Percentiles rank a stretch among this genome's conserved stretches.
phyloP scores from a whole-genome alignment of 2,888 invertebrate genomes.

The Branchipolynoe longqiensis region DNA sequence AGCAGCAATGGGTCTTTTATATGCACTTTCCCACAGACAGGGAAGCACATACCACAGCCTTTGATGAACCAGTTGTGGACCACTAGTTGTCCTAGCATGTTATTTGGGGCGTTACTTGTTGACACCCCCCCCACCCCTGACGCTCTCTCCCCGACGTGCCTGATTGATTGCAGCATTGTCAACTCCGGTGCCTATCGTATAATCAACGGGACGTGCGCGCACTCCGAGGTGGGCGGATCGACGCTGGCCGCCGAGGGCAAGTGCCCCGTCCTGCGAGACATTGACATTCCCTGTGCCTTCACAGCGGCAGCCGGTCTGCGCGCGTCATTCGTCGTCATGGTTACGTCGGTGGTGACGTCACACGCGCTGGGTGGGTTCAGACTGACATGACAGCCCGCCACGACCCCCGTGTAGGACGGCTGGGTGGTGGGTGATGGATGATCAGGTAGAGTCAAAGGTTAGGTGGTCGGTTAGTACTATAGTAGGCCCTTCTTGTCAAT shows the following conservation, averaged over 20 bases:
- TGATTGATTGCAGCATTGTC: constrained; percentile 78
- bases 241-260: constrained; percentile 78
- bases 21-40: too few species aligned
- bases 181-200: constrained; percentile 82
- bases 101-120: too few species aligned
- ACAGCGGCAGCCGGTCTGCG: constrained; percentile 22
- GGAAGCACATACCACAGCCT: too few species aligned
- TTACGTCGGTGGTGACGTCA: background rate
- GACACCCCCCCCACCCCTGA: too few species aligned
- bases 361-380: background rate
- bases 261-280: constrained; percentile 78
- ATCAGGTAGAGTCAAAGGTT: too few species aligned
- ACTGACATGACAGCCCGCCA: constrained; percentile 6
- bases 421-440: too few species aligned
- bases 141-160: too few species aligned
- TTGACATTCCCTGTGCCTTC: constrained; percentile 72
- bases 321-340: background rate
- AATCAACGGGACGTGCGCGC: constrained; percentile 82
- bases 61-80: too few species aligned
- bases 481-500: too few species aligned
- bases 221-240: constrained; percentile 76
- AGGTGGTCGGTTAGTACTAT: too few species aligned
- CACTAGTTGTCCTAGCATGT: too few species aligned
- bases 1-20: too few species aligned
- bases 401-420: background rate